Base-by-base conservation (phyloP, 2,797 vertebrate genomes). In the Scomberomorus guttatus region DNA sequence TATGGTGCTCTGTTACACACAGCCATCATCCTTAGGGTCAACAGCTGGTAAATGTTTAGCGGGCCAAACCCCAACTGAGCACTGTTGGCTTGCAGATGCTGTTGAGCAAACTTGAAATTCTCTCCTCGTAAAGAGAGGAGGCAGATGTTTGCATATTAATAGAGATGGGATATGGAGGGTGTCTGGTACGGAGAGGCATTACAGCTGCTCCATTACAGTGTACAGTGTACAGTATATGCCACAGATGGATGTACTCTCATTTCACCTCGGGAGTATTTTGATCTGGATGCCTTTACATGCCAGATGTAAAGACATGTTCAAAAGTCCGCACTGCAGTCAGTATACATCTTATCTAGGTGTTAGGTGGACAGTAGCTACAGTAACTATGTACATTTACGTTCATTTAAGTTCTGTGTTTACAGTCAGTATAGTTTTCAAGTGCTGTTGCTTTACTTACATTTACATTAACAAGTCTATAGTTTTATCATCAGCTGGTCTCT, bases 131-230 rank as follows among this genome's bases (percentile, higher is more conserved):
- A 92, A 89, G 79, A 80, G 64, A 73, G 72, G 37, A 80, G 81
- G 89, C 93, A 94, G 94, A 95, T 95, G 94, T 94, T 95, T 90
- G 93, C 93, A 94, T 94, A 87, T 92, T 92, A 93, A 95, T 93
- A 77, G 86, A 87, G 83, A 86, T 44, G 61, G 77, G 87, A 83
- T 74, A 55, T 71, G 81, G 81, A 81, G 72, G 66, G 56, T 87
- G 84, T 89, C 83, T 90, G 87, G 74, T 74, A 72, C 63, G 52
- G 75, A 62, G 82, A 89, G 81, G 81, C 72, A 32, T 75, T 90
- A 80, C 90, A 93, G 90, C 90, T 93, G 92, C 87, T 88, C 63
- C 77, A 72, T 85, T 85, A 83, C 88, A 73, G 67, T 79, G 51
- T 74, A 64, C 71, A 29, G 72, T 74, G 52, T 83, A 90, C 83